Evolutionary conservation across 2,113 vertebrate genomes (phyloP).

Genomic region (Eira barbara): DNA sequence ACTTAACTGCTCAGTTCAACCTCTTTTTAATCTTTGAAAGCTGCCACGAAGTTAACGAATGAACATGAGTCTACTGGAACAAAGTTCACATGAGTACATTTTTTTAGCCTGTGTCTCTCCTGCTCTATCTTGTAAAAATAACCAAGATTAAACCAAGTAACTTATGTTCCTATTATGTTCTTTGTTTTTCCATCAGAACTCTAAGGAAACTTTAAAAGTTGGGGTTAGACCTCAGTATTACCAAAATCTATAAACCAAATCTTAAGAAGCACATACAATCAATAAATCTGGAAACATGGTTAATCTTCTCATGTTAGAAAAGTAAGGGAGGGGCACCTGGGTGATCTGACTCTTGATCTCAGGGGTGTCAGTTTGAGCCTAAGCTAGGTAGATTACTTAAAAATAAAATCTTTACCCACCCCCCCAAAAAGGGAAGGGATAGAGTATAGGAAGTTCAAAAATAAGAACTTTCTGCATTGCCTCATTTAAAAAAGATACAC

Average conservation of each 20-base stretch:
- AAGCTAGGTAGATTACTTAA: background rate
- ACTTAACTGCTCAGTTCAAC: background rate
- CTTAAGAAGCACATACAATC: background rate
- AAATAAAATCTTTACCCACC: background rate
- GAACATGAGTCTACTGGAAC: background rate
- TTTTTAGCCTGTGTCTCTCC: background rate
- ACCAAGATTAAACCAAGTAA: background rate
- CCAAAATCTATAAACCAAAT: slow-evolving; percentile 30
- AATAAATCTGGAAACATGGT: background rate
- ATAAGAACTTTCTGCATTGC: background rate
- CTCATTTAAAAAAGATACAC: background rate
- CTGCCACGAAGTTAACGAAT: background rate
- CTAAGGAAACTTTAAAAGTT: background rate
- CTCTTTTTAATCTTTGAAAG: slow-evolving; percentile 19
- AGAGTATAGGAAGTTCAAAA: background rate
- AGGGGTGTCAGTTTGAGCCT: background rate
- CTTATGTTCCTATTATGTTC: background rate
- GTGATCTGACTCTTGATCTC: background rate
- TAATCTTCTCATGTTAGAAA: background rate
- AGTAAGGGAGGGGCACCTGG: background rate
- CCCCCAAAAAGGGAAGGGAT: background rate
- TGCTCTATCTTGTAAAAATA: background rate
- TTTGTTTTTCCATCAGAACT: background rate
- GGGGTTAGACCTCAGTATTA: background rate
- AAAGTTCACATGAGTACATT: background rate